These are phyloP conservation scores for Sitophilus oryzae DNA, from an alignment of 1,140 invertebrate species.

Conservation along the genomic window DNA sequence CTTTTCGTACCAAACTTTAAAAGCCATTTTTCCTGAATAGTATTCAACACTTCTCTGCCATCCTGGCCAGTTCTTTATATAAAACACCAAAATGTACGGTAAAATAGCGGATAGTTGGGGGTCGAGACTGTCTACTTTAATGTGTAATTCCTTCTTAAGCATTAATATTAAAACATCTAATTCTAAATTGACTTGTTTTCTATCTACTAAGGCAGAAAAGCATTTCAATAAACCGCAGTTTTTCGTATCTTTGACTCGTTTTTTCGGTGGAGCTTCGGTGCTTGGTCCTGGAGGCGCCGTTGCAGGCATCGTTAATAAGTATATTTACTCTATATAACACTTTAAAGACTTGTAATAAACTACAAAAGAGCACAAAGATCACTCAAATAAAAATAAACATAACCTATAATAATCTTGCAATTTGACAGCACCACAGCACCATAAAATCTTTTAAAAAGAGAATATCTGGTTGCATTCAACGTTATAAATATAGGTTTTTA, in stretches of 20 bases:
- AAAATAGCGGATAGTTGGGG: slow-evolving; percentile 5
- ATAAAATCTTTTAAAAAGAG: too few species aligned
- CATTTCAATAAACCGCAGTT: slow-evolving; percentile 21
- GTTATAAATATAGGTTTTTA: too few species aligned
- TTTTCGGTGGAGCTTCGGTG: background rate
- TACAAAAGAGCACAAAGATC: too few species aligned
- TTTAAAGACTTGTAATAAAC: too few species aligned
- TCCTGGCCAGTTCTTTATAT: slow-evolving; percentile 31
- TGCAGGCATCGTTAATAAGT: too few species aligned
- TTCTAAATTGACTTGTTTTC: slow-evolving; percentile 28
- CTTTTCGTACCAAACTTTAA: slow-evolving; percentile 27
- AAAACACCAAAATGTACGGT: slow-evolving; percentile 27
- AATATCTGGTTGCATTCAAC: too few species aligned
- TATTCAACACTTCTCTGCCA: slow-evolving; percentile 29
- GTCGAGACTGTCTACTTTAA: slow-evolving; percentile 20
- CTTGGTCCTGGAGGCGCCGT: too few species aligned
- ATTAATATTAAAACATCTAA: slow-evolving; percentile 22
- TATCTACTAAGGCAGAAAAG: slow-evolving; percentile 25
- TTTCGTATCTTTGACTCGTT: slow-evolving; percentile 10
- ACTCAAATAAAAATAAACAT: too few species aligned
- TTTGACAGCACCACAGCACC: too few species aligned
- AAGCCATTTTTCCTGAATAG: slow-evolving; percentile 24
- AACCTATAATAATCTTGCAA: too few species aligned
- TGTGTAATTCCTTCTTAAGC: slow-evolving; percentile 22
- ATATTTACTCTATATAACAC: too few species aligned